These are phyloP conservation scores for Tonatia bakeri DNA, from an alignment of 2,113 vertebrate genomes.

Conservation along the genomic window DNA sequence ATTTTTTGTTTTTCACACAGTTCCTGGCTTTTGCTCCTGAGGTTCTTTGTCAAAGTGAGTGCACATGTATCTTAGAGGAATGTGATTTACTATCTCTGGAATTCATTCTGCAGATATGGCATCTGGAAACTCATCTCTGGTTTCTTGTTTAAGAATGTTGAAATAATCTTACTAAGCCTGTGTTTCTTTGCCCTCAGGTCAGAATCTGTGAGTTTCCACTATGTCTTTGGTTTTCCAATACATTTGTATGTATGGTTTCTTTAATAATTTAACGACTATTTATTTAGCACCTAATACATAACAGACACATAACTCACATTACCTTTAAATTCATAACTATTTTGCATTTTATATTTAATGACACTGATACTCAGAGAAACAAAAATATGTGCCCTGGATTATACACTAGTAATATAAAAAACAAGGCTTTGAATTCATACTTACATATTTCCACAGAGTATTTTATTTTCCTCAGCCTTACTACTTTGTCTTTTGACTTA, in stretches of 20 bases:
- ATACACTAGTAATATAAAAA: neutral
- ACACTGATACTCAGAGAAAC: neutral
- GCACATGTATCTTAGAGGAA: neutral
- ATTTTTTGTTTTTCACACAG: neutral
- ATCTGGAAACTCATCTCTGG: neutral
- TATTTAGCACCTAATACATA: neutral
- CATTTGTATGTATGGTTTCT: neutral
- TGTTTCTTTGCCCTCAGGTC: neutral
- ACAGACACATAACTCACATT: neutral
- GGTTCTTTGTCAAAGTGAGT: neutral
- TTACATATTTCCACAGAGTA: neutral
- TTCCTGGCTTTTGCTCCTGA: neutral
- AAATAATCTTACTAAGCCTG: neutral
- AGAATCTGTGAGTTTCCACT: neutral
- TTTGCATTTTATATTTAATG: neutral
- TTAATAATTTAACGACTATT: neutral
- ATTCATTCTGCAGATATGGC: neutral
- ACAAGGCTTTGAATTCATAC: neutral
- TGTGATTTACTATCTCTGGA: neutral
- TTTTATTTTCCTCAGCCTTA: neutral
- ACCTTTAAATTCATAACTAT: neutral
- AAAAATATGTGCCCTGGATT: neutral
- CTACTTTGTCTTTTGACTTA: neutral
- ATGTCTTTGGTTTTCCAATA: neutral
- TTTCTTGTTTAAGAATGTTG: neutral